Base-by-base conservation (phyloP, 2,797 vertebrate species). In the Tarsius wallacei region DNA sequence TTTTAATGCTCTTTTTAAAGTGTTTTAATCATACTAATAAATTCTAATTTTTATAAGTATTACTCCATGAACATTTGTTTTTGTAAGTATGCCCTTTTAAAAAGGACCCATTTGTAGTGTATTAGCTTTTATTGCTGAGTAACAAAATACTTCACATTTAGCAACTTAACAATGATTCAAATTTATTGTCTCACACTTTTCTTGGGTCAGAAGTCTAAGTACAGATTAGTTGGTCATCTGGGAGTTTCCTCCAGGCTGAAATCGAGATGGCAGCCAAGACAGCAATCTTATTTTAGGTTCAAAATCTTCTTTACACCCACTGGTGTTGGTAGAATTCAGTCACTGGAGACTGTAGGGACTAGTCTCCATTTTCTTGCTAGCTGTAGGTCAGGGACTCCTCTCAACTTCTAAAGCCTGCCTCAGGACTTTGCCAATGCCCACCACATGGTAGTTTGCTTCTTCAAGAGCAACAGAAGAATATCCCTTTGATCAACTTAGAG, bases 401-500 rank as follows among this genome's bases (percentile, higher is more conserved):
- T 87, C 26, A 47, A 13, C 16, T 78, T 13, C 10, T 42, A 49
- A 94, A 21, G 12, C 53, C 16, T 15, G 33, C 11, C 55, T 73
- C 15, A 70, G 47, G 17, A 55, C 11, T 8, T 68, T 33, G n/a
- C 24, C 42, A 82, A 76, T 3, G 3, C 15, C 22, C 11, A 11
- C 0, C 0, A 5, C 10, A 13, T 9, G 11, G 2, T 31, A 33
- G 8, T 61, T 68, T 66, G 14, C 26, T 90, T 77, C 51, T 57
- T 92, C 71, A 87, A 66, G 47, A 55, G 33, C 80, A 81, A 11
- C 22, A 51, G 7, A 3, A 70, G 80, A 87, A 53, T 47, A 24
- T 91, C 31, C 57, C 8, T 55, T 87, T 76, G n/a, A 82, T 73
- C 76, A 89, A 63, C 61, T 93, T 31, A 66, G 80, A 88, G 31